Evolutionary conservation across 2,797 vertebrate species (phyloP), one percentile per base, ranked within the genome.

Genomic region (Thunnus albacares): DNA sequence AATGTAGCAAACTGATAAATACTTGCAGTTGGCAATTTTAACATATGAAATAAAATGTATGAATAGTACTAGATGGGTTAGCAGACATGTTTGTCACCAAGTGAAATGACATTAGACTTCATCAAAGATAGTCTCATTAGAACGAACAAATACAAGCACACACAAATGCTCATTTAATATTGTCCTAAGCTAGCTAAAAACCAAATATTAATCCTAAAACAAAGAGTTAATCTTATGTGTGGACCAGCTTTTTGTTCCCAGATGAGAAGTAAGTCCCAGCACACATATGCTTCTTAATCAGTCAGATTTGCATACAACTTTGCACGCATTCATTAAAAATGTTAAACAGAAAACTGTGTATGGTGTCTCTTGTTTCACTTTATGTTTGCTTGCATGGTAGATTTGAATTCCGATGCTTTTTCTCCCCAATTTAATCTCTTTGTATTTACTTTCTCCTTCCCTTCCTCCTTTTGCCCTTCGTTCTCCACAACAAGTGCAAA

Each of bases 331-430:
- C 20, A 63, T 71, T 38, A n/a, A 30, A 59, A 59, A 57, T 43
- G 7, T 2, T n/a, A 43, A 56, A 45, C 43, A 5, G 14, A 22
- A 55, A 35, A 20, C 4, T 18, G 24, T 38, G 35, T 14, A 45
- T 41, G 38, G 12, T 41, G 38, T 45, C 22, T 55, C 2, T 14
- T 56, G 22, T 57, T 55, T 62, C 8, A 67, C 30, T 33, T 28
- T 2, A 47, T 14, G 15, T 26, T 63, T 33, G 26, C 52, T 66
- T 65, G 7, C 13, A 28, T 71, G 51, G 56, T 61, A 52, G 33
- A 64, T 41, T 38, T 51, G 1, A 57, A 59, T 73, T 45, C 49
- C 61, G 5, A 60, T 60, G 75, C 8, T 26, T 71, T 64, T 55
- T 28, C 14, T 60, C 38, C 35, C 28, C 59, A 64, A 49, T 73